A percentile compares a stretch with the other conserved stretches of the same genome.
These are phyloP conservation scores for Zele albiditarsus DNA, from an alignment of 2,888 invertebrate genomes.

Conservation along the genomic window DNA sequence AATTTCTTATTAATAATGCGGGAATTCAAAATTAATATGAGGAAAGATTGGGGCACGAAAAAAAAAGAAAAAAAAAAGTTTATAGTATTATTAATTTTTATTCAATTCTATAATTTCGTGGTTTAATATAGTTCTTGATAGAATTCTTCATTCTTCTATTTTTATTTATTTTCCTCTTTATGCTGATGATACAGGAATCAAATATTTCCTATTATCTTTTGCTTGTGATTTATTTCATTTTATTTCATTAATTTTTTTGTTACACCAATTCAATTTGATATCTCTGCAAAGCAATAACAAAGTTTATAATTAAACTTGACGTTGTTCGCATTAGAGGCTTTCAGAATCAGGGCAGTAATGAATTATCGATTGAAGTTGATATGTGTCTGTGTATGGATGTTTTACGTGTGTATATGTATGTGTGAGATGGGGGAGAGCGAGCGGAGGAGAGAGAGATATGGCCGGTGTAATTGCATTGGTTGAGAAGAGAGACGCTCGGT, in stretches of 20 bases:
- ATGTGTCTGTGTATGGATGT: not conserved
- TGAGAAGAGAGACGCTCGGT: slow-evolving; percentile 28
- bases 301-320: slow-evolving; percentile 40
- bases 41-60: not conserved
- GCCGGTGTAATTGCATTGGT: slow-evolving; percentile 40
- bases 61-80: not conserved
- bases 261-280: slow-evolving; percentile 28
- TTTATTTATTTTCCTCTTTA: not conserved
- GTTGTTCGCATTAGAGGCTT: slow-evolving; percentile 35
- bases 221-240: not conserved
- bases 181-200: not conserved
- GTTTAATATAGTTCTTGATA: not conserved
- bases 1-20: not conserved
- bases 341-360: slow-evolving; percentile 43
- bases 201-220: not conserved
- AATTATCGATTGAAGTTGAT: slow-evolving; percentile 42
- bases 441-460: slow-evolving; percentile 5
- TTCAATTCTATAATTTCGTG: not conserved
- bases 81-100: not conserved
- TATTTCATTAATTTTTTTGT: not conserved
- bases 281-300: slow-evolving; percentile 29
- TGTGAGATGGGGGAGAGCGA: not conserved
- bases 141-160: not conserved
- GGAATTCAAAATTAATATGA: not conserved
- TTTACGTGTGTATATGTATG: not conserved